phyloP scores from a whole-genome alignment of 37 sponge, comb jelly and placozoan species.

The Corticium candelabrum region DNA sequence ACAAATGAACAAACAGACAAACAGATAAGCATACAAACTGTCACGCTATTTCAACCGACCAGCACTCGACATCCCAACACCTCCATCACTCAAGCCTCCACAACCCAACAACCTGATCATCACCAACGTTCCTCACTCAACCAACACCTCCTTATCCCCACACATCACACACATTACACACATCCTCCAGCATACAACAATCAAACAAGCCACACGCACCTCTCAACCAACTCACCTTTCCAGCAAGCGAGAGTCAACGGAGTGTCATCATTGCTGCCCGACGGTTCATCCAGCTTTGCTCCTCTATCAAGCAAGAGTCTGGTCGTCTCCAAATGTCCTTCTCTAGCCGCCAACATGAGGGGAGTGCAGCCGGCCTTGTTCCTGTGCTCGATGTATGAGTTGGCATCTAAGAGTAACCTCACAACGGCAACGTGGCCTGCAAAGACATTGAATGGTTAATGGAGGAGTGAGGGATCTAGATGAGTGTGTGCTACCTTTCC shows the following conservation, averaged over 20 bases:
- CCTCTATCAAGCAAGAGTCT: constrained; percentile 68
- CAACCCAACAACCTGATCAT: no score
- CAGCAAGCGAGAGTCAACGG: constrained; percentile 93
- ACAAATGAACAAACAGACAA: no score
- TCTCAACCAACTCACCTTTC: no score
- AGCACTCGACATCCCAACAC: no score
- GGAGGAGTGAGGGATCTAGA: background rate
- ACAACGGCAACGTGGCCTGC: constrained; percentile 81
- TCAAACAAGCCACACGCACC: no score
- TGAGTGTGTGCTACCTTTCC: constrained; percentile 55
- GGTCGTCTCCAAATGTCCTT: constrained; percentile 85
- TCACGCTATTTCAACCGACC: no score
- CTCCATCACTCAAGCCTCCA: no score
- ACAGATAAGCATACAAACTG: no score
- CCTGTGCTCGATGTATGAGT: constrained; percentile 88
- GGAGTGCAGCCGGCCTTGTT: constrained; percentile 99
- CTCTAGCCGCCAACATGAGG: constrained; percentile 95
- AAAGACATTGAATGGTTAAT: constrained; percentile 2
- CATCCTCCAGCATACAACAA: background rate
- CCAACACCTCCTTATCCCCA: background rate
- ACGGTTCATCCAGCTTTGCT: constrained; percentile 82
- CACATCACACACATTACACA: background rate
- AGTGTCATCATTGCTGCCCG: constrained; percentile 91
- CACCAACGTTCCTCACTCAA: background rate
- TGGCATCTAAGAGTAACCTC: constrained; percentile 65